Evolutionary conservation across 2,888 invertebrate species (phyloP).

Genomic region (Sinodicranocentrus sp.): DNA sequence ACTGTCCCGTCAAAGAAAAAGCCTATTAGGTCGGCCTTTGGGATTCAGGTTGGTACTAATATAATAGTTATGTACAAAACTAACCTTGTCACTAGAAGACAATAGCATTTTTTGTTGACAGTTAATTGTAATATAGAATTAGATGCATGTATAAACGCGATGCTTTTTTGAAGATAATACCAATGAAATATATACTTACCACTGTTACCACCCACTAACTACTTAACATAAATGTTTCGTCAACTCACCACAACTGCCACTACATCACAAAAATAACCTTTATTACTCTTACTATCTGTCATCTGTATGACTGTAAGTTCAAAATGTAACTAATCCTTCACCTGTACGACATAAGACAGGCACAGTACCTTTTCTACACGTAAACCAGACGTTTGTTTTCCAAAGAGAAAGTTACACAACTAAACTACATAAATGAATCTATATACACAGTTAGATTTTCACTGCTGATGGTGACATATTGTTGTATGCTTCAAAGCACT

Average conservation of each 20-base stretch:
- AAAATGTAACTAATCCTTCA: no score
- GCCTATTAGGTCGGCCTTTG: conserved; percentile 76
- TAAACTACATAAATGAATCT: no score
- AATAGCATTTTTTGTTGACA: conserved; percentile 2
- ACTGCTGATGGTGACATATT: no score
- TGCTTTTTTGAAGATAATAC: not conserved
- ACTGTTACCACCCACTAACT: not conserved
- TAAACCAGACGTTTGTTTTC: no score
- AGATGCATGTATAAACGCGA: not conserved
- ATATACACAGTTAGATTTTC: no score
- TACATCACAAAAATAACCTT: no score
- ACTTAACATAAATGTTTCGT: not conserved
- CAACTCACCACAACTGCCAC: not conserved
- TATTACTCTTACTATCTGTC: not conserved
- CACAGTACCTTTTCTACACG: no score
- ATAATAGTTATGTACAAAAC: conserved; percentile 40
- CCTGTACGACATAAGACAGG: no score
- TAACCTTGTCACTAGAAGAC: conserved; percentile 2
- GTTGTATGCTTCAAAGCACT: no score
- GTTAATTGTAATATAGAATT: not conserved
- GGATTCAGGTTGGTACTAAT: conserved; percentile 73
- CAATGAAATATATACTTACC: not conserved
- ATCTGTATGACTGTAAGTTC: not conserved
- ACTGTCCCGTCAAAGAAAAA: conserved; percentile 76
- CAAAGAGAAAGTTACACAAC: no score